Evolutionary conservation across 2,888 invertebrate genomes (phyloP), one percentile per base, ranked within the genome.

Genomic region (Neria commutata): DNA sequence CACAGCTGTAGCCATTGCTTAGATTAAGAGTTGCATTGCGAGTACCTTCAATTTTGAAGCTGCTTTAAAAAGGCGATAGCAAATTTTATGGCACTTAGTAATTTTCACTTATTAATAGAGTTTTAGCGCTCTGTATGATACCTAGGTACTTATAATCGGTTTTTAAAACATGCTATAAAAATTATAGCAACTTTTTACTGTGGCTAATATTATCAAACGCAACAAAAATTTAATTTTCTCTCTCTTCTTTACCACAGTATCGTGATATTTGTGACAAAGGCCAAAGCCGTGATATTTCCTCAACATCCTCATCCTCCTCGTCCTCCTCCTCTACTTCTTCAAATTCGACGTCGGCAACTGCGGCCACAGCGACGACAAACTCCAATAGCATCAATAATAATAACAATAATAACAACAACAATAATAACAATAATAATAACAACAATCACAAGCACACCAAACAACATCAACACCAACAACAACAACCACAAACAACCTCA

Each of bases 231-330:
- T 48, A 25, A 1, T 10, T 21, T 47, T 52, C 14, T 45, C 8
- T 11, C 5, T 50, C 34, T 26, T 16, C 40, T 46, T 14, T 8
- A 56, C 51, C 75, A 11, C 67, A 92, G 86, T 91, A 92, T 81
- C 87, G 89, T 79, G 88, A 89, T 84, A 84, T 86, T 75, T 82
- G 86, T 76, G 84, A 85, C 78, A 84, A 85, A 72, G 84, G 86
- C 67, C 80, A 78, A 75, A 84, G 83, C 74, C 79, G 81, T 70
- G 79, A 81, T 75, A 80, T 78, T 68, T 77, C 79, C 65, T 80
- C 80, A 65, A 74, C 78, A 63, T 74, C 80, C 37, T 62, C 67
- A 58, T 53, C 64, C 51, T 51, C 62, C 11, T 37, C 64, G 56
- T 61, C 68, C 50, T 64, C 64, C 47, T 58, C 65, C 16, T 56